A percentile compares a stretch with the other conserved stretches of the same genome.
Conservation (phyloP, 2,888 invertebrate genomes). For the Nowickia ferox region DNA sequence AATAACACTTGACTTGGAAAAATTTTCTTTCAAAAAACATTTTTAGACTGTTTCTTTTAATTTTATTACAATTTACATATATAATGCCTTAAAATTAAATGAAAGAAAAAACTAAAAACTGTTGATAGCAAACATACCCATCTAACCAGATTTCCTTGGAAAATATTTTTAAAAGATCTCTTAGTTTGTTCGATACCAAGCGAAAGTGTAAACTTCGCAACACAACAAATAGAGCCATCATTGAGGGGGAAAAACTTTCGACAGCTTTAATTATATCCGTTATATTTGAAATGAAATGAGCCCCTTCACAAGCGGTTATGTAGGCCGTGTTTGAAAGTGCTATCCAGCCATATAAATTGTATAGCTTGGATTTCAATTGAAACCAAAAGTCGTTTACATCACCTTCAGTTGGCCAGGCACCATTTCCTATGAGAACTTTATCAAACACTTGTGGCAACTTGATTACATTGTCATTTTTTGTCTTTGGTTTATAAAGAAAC, state of each 20-base stretch:
- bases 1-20: too few species aligned
- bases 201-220: slow-evolving; percentile 44
- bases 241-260: slow-evolving; percentile 42
- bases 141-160: slow-evolving; percentile 52
- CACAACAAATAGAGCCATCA: slow-evolving; percentile 24
- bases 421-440: slow-evolving; percentile 30
- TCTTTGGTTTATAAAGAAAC: slow-evolving; percentile 41
- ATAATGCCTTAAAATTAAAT: too few species aligned
- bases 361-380: background rate
- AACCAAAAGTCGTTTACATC: slow-evolving; percentile 18
- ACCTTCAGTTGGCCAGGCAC: slow-evolving; percentile 47
- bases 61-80: background rate
- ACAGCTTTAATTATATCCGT: slow-evolving; percentile 43
- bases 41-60: background rate
- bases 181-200: background rate
- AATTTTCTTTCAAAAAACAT: background rate
- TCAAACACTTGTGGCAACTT: slow-evolving; percentile 42
- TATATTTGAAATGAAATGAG: slow-evolving; percentile 31
- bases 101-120: too few species aligned
- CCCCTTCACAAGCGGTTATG: slow-evolving; percentile 23
- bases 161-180: slow-evolving; percentile 17
- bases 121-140: too few species aligned
- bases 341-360: slow-evolving; percentile 37
- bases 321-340: background rate
- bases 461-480: slow-evolving; percentile 23